Conservation (phyloP, 2,797 vertebrate species). For the Melanitta fusca region DNA sequence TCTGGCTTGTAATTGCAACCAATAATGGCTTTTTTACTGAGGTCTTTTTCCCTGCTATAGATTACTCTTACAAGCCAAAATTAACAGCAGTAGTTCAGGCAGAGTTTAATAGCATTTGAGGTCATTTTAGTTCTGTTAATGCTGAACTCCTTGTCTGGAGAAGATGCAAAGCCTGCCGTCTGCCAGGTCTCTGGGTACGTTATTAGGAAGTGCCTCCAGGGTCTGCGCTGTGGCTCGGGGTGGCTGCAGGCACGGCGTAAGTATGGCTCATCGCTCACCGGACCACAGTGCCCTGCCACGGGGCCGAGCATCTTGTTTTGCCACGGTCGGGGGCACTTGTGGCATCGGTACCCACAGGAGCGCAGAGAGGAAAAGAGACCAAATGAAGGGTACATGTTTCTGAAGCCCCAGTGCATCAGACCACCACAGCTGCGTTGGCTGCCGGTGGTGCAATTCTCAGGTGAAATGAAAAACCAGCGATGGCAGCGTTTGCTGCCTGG, state of each 20-base stretch:
- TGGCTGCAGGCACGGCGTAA: accelerated
- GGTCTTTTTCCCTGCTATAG: neutral
- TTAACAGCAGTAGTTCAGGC: conserved; percentile 36
- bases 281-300: neutral
- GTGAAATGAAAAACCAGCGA: neutral
- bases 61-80: conserved; percentile 6
- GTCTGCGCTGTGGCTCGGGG: neutral
- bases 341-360: accelerated
- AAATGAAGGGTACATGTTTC: neutral
- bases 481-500: neutral
- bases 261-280: neutral
- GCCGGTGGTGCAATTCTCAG: neutral
- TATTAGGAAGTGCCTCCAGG: neutral
- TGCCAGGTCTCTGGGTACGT: accelerated
- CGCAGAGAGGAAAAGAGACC: neutral
- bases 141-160: neutral
- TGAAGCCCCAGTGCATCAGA: accelerated
- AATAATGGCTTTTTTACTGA: neutral
- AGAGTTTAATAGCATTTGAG: neutral
- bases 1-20: neutral
- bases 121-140: neutral
- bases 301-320: neutral
- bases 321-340: neutral
- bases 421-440: accelerated
- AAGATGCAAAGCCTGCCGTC: accelerated